A percentile compares a stretch with the other conserved stretches of the same genome.
Conservation (phyloP, 2,797 vertebrate genomes). For the Micrastur ruficollis region DNA sequence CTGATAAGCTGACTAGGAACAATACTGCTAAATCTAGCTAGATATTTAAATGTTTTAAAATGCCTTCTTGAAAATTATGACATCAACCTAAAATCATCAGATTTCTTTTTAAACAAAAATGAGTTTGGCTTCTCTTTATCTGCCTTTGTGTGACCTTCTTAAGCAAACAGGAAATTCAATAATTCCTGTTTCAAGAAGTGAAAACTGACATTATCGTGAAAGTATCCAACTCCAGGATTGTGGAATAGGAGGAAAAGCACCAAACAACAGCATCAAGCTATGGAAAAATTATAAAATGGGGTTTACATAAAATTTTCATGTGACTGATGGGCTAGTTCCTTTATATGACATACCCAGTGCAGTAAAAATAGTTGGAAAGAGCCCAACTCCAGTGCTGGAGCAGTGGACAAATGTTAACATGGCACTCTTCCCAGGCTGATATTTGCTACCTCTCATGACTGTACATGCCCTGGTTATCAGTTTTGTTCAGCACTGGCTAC, state of each 20-base stretch:
- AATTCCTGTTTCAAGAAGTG: not conserved
- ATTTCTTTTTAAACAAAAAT: not conserved
- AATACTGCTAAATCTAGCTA: not conserved
- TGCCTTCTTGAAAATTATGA: not conserved
- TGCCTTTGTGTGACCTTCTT: not conserved
- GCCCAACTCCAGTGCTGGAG: not conserved
- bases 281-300: not conserved
- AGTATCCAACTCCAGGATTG: not conserved
- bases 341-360: not conserved
- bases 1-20: not conserved
- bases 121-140: not conserved
- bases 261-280: not conserved
- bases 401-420: not conserved
- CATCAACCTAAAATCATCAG: not conserved
- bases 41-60: not conserved
- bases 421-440: not conserved
- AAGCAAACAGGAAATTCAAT: not conserved
- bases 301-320: not conserved
- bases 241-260: not conserved
- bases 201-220: not conserved
- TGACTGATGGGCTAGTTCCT: not conserved
- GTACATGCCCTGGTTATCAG: not conserved
- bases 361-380: not conserved
- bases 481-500: not conserved
- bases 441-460: not conserved